Percentiles rank a stretch among this genome's conserved stretches.
phyloP scores from a whole-genome alignment of 2,113 vertebrate species.

The Origma solitaria region DNA sequence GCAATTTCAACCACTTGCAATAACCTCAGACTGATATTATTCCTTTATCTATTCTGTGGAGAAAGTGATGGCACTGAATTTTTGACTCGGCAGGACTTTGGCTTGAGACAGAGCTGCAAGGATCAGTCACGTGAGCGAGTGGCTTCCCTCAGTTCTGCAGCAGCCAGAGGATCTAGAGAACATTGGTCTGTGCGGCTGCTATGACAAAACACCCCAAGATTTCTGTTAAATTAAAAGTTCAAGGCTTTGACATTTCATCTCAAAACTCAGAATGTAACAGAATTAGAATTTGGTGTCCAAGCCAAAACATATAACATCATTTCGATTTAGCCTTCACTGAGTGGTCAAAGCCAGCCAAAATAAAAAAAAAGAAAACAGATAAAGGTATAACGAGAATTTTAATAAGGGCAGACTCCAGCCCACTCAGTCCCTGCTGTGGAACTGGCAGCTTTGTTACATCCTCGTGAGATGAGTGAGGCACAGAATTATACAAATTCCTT shows the following conservation, averaged over 20 bases:
- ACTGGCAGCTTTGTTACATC: neutral
- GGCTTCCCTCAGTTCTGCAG: neutral
- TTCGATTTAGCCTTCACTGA: neutral
- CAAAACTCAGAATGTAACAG: neutral
- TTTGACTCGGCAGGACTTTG: neutral
- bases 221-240: neutral
- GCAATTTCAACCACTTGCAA: neutral
- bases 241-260: neutral
- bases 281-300: neutral
- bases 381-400: neutral
- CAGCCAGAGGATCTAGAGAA: neutral
- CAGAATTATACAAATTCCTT: neutral
- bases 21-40: neutral
- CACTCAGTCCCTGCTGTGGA: neutral
- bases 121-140: neutral
- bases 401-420: neutral
- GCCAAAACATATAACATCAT: neutral
- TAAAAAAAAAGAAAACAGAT: neutral
- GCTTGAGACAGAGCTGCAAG: neutral
- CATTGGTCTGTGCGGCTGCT: neutral
- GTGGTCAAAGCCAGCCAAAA: neutral
- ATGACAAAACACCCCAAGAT: neutral
- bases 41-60: neutral
- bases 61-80: neutral
- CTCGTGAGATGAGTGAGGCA: neutral